These are phyloP conservation scores for Pachypeltis micranthus DNA, from an alignment of 1,140 invertebrate genomes.

Conservation along the genomic window DNA sequence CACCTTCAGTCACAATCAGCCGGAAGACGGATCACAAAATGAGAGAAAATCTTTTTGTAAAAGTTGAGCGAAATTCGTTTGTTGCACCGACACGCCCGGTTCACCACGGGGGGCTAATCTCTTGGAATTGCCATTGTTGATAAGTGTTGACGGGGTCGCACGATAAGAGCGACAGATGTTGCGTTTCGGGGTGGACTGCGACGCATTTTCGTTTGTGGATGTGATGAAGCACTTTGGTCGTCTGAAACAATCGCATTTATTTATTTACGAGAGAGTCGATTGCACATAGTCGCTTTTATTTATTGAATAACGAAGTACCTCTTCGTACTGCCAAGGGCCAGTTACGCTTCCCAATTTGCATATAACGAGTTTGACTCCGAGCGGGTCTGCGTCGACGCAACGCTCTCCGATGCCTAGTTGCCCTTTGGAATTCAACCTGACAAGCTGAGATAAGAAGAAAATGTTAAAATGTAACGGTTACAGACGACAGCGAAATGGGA, in stretches of 20 bases:
- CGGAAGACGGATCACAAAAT: too few species aligned
- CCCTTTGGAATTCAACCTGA: constrained; percentile 83
- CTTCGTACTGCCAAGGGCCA: constrained; percentile 82
- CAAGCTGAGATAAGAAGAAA: constrained; percentile 60
- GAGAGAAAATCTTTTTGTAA: too few species aligned
- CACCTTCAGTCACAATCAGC: too few species aligned
- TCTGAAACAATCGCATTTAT: constrained; percentile 36
- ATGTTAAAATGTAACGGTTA: too few species aligned
- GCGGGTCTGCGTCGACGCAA: constrained; percentile 79
- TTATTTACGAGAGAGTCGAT: too few species aligned
- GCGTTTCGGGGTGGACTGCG: constrained; percentile 70
- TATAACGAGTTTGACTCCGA: constrained; percentile 74
- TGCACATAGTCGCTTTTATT: background rate
- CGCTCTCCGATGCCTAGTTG: constrained; percentile 91
- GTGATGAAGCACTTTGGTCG: constrained; percentile 63
- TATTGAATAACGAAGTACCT: constrained; percentile 36
- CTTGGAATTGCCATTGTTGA: constrained; percentile 76
- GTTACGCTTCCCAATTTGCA: constrained; percentile 83
- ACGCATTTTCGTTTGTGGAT: constrained; percentile 70
- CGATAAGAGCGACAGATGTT: constrained; percentile 58
- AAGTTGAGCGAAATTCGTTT: too few species aligned
- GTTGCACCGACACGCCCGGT: too few species aligned
- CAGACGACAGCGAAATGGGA: too few species aligned
- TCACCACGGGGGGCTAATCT: constrained; percentile 59
- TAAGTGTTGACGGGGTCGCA: constrained; percentile 77